Evolutionary conservation across 2,113 vertebrate genomes (phyloP).

Genomic region (Hypocryptadius cinnamomeus): DNA sequence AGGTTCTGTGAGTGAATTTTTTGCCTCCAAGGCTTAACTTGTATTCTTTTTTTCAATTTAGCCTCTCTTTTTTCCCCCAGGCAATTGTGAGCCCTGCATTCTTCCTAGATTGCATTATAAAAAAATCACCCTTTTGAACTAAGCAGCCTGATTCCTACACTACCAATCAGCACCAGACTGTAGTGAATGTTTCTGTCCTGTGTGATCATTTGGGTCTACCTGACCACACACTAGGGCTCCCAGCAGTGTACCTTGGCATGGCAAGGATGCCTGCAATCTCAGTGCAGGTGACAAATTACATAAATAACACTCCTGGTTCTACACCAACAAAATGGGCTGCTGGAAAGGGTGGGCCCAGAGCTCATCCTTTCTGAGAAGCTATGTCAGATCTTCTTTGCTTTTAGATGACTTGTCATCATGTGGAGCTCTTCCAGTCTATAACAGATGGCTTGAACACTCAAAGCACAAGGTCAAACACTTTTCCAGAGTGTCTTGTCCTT

Average conservation of each 20-base stretch:
- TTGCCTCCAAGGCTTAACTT: neutral
- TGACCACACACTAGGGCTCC: neutral
- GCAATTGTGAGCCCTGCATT: neutral
- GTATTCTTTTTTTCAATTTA: neutral
- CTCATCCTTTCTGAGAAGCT: neutral
- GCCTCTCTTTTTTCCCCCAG: neutral
- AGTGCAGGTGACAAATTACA: neutral
- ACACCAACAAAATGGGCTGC: neutral
- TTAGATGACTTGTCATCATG: neutral
- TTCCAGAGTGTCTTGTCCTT: neutral
- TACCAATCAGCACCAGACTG: neutral
- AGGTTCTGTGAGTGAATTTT: neutral
- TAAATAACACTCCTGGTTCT: neutral
- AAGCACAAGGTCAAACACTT: neutral
- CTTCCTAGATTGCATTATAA: neutral
- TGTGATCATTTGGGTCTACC: neutral
- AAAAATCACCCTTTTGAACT: neutral
- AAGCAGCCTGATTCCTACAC: neutral
- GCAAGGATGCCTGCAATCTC: neutral
- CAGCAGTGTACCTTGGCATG: neutral
- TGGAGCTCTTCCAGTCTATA: neutral
- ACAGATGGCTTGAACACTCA: neutral
- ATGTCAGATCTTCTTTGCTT: neutral
- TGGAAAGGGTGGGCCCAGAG: neutral
- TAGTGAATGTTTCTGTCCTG: neutral